A percentile compares a stretch with the other conserved stretches of the same genome.
Evolutionary conservation across 2,113 vertebrate genomes (phyloP).

Genomic region (Malurus melanocephalus): DNA sequence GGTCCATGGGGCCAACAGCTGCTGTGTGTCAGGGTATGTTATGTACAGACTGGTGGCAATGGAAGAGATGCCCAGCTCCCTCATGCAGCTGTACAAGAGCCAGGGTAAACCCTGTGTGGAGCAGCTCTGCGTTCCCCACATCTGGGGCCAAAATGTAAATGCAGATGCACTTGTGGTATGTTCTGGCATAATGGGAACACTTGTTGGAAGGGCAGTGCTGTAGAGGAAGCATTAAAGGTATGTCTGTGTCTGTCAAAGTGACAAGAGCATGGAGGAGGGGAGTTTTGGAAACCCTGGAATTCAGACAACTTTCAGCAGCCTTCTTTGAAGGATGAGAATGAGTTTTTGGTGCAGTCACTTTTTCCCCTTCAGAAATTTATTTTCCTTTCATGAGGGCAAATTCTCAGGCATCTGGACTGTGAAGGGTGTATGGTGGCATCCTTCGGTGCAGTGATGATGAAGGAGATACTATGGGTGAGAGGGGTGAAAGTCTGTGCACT

Average conservation of each 20-base stretch:
- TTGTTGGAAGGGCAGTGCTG: neutral
- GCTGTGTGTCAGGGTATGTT: neutral
- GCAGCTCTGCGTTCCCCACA: neutral
- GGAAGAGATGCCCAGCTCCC: neutral
- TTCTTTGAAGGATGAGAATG: neutral
- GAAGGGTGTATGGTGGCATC: neutral
- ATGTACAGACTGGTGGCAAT: neutral
- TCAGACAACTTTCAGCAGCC: accelerated
- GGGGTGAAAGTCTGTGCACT: neutral
- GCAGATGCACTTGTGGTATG: neutral
- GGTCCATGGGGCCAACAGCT: neutral
- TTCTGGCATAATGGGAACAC: neutral
- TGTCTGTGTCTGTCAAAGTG: neutral
- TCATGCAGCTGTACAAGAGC: neutral
- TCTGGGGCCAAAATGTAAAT: neutral
- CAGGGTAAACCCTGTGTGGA: neutral
- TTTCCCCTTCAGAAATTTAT: neutral
- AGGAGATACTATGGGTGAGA: neutral
- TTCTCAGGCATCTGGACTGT: neutral
- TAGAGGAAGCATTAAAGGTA: neutral
- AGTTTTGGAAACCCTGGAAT: neutral
- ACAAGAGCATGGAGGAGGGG: neutral
- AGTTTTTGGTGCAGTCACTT: neutral
- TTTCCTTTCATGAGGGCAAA: neutral
- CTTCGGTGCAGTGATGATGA: neutral